Percentiles rank a stretch among this genome's conserved stretches.
Conservation (phyloP, 2,113 vertebrate species). For the Oreotrochilus melanogaster region DNA sequence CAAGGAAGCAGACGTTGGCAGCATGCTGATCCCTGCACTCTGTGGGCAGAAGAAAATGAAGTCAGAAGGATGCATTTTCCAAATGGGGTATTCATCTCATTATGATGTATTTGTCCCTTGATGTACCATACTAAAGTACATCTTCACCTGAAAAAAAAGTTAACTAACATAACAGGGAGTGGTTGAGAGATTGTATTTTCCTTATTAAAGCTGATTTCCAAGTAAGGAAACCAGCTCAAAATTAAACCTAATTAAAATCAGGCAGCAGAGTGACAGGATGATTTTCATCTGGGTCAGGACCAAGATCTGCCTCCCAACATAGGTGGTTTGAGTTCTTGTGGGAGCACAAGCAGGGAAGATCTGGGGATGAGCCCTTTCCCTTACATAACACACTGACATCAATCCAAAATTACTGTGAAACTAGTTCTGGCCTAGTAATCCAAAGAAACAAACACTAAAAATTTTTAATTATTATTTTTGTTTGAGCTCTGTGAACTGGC, state of each 20-base stretch:
- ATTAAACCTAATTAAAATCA: not conserved
- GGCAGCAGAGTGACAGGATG: accelerated
- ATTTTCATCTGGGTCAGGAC: not conserved
- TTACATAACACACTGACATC: not conserved
- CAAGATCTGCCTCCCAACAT: not conserved
- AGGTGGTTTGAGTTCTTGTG: accelerated
- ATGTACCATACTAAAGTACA: not conserved
- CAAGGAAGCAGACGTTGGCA: accelerated
- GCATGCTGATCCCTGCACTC: not conserved
- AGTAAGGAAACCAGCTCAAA: not conserved
- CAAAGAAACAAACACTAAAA: not conserved
- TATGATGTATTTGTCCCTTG: not conserved
- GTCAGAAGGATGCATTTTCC: not conserved
- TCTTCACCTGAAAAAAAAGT: not conserved
- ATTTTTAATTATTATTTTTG: not conserved
- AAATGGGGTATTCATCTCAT: not conserved
- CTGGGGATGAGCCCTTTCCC: not conserved
- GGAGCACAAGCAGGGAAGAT: not conserved
- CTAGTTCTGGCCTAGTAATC: not conserved
- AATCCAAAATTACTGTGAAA: not conserved
- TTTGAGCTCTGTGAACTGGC: not conserved
- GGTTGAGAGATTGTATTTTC: not conserved
- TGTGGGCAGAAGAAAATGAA: not conserved
- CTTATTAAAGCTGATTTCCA: not conserved
- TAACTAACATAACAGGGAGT: not conserved